Base-by-base conservation (phyloP, 2,888 invertebrate species). In the Pilophorus perplexus region DNA sequence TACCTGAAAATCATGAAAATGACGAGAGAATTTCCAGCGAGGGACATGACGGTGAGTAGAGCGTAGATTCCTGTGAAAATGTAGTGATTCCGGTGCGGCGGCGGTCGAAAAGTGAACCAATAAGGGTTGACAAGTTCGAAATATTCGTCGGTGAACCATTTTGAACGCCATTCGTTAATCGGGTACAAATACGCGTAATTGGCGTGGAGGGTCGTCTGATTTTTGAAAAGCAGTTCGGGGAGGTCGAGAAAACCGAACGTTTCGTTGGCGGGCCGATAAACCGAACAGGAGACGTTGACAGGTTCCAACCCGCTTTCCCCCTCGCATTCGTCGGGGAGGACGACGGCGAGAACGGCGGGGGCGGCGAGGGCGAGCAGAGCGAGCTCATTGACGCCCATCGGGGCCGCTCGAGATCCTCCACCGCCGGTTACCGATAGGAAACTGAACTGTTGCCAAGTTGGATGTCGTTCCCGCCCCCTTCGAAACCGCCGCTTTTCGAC, bases 1-100 rank as follows among this genome's bases (percentile, higher is more conserved):
- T 48, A 64, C 64, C 42, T 64, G 18, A 37, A 27, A 8, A 64
- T 52, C 64, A 64, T 64, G 27, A 64, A 64, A 22, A 64, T 50
- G 38, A 64, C 64, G 52, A 64, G 64, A 38, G 40, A 50, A 23
- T 64, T 64, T 12, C 64, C 64, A 38, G 52, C n/a, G 23, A 64
- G 4, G 1, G 52, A 50, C 16, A 38, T 27, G 16, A 52, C 23
- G 16, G 52, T 52, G 22, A 64, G 64, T 23, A 64, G 14, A 10
- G 40, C 52, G 52, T 64, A 64, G 23, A 64, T 16, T 12, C 37
- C 40, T 16, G 52, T 52, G 38, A 64, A 64, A 16, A 64, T 40
- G 25, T 37, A 52, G 37, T 64, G 64, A 14, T 38, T n/a, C 18
- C 64, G 64, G 25, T 40, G 52, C 1, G 50, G 38, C 2, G 64